Base-by-base conservation (phyloP, 2,113 vertebrate genomes). In the Tringa solitaria region DNA sequence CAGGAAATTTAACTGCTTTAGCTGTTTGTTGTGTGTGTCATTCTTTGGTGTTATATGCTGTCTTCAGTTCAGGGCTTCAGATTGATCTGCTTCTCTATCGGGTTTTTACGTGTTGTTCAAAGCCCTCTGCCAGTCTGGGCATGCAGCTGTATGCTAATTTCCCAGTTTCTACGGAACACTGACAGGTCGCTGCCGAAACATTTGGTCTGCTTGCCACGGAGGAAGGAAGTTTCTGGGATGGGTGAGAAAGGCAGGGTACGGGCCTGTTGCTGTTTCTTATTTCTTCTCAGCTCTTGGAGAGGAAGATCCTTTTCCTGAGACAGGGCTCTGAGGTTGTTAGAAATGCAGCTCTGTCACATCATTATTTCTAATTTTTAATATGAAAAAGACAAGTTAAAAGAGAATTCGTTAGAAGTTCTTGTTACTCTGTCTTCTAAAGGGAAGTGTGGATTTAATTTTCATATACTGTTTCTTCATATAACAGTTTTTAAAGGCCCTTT, bases 101-200 rank as follows among this genome's bases (percentile, higher is more conserved):
- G 37, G 27, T 89, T 87, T 90, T 87, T 57, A 20, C 2, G 0
- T 64, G 33, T 65, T 48, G 76, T 41, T 94, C 72, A 89, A 64
- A 86, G 73, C 51, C 33, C 45, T 77, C 41, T 87, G 80, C 69
- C 35, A 89, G 80, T 37, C 54, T 50, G 22, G 35, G 64, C 65
- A 79, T 82, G 89, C 95, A 96, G 96, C 92, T 97, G 90, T 94
- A 94, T 97, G 88, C 80, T 96, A 95, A 96, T 96, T 46, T 18
- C 22, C 43, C 53, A 41, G 12, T 90, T 84, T 30, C 28, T 78
- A 14, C 61, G 61, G 21, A 81, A 64, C 20, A 14, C 35, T 89
- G n/a, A 24, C 4, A 51, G 54, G 87, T 83, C 59, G 43, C 30
- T 45, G 24, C 68, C 0, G 1, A 81, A 94, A 46, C 46, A 54